Base-by-base conservation (phyloP, 2,797 vertebrate species). In the Simalia tracyae region DNA sequence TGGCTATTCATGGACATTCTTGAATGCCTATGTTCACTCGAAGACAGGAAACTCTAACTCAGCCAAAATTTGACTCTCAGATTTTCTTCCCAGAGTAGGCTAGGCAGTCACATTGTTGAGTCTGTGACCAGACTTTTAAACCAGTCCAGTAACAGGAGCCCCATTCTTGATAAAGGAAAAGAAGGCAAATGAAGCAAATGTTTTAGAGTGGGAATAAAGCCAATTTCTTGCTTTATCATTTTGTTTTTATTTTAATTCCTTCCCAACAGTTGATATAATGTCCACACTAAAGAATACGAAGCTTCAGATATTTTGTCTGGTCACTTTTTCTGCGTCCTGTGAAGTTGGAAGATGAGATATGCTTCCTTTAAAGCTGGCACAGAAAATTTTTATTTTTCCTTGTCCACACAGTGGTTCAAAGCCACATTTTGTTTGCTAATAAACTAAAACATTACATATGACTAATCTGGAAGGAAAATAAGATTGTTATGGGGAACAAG, bases 391-490 rank as follows among this genome's bases (percentile, higher is more conserved):
- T 89, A 90, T 92, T 93, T 91, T 84, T 92, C 14, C 72, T 9
- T 86, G 4, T 93, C 89, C 59, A 66, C 59, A 81, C 92, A 17
- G 31, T 93, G 93, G 94, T 89, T 87, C 50, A 92, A 56, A 63
- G 91, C 95, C 92, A 4, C 68, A 84, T 91, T 66, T 86, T 14
- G 22, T 64, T 93, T 92, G 92, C 88, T 63, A 91, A 94, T 50
- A 92, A 59, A 68, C 0, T 84, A 85, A 93, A 95, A 95, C 88
- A 96, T 96, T 96, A 94, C 89, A 10, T 93, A 94, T 96, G 96
- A 84, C 86, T 93, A 95, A 87, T 86, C 22, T n/a, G 68, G 92
- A 93, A 89, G 93, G 89, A 94, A 95, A 96, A 91, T 87, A 94
- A 89, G 94, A 89, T 95, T 87, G 26, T 68, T 94, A 81, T 91